Percentiles rank a stretch among this genome's conserved stretches.
Conservation (phyloP, 2,888 invertebrate genomes). For the Pycnomerus fuliginosus region DNA sequence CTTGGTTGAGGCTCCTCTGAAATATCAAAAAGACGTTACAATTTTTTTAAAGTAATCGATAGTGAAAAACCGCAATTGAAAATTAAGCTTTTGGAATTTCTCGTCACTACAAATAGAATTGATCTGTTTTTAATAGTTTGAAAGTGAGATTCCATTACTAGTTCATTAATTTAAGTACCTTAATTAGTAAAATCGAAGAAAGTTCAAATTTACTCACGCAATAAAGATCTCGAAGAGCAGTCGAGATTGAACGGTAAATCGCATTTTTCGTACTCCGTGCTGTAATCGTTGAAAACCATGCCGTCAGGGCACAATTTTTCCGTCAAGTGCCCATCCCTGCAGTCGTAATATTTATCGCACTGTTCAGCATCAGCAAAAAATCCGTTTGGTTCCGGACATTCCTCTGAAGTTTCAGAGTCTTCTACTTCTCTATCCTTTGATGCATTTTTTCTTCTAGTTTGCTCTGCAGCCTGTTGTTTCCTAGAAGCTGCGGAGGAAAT, state of each 20-base stretch:
- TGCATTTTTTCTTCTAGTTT: slow-evolving; percentile 22
- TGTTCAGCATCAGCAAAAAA: slow-evolving; percentile 84
- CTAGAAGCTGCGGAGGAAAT: slow-evolving; percentile 29
- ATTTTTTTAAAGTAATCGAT: too few species aligned
- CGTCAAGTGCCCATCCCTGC: slow-evolving; percentile 70
- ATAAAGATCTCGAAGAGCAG: slow-evolving; percentile 72
- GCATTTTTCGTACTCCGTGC: slow-evolving; percentile 79
- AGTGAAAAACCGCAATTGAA: too few species aligned
- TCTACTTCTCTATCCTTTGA: slow-evolving; percentile 36
- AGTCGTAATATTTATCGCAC: slow-evolving; percentile 86
- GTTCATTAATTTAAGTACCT: too few species aligned
- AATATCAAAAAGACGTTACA: slow-evolving; percentile 27
- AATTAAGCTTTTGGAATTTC: too few species aligned
- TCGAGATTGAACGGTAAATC: slow-evolving; percentile 86
- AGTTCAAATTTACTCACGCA: slow-evolving; percentile 85
- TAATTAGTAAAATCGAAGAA: too few species aligned
- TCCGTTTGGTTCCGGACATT: slow-evolving; percentile 80
- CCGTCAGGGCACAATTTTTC: slow-evolving; percentile 86
- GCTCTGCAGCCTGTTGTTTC: slow-evolving; percentile 25
- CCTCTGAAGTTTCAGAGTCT: slow-evolving; percentile 62
- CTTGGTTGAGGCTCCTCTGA: slow-evolving; percentile 72
- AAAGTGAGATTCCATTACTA: too few species aligned
- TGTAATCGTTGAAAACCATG: slow-evolving; percentile 87
- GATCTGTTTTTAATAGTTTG: too few species aligned
- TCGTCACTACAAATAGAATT: too few species aligned